phyloP scores from a whole-genome alignment of 2,113 vertebrate genomes.

The Actenoides hombroni region DNA sequence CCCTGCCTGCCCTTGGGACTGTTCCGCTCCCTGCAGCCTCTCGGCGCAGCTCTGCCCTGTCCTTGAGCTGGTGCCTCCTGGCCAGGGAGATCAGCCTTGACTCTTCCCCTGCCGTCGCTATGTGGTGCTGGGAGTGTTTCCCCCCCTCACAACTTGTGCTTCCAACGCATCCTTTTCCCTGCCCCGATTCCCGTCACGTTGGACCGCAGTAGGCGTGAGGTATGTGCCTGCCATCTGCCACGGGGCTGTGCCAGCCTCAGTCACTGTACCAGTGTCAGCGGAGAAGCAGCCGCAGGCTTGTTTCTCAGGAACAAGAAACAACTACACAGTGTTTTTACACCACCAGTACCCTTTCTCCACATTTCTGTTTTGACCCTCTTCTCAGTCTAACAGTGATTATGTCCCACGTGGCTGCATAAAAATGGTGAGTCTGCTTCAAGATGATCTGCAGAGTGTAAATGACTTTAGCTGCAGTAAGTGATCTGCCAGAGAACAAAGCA shows the following conservation, averaged over 20 bases:
- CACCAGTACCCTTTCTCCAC: not conserved
- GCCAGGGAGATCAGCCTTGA: not conserved
- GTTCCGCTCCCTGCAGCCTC: not conserved
- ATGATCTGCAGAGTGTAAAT: not conserved
- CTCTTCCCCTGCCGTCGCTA: not conserved
- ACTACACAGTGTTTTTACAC: not conserved
- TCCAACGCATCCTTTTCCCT: not conserved
- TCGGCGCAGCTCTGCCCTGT: rapidly evolving
- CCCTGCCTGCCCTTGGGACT: not conserved
- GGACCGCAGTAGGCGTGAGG: not conserved
- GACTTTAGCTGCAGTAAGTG: not conserved
- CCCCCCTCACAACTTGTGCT: not conserved
- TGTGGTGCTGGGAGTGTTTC: not conserved
- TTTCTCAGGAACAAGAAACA: slow-evolving; percentile 27
- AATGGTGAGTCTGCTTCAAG: not conserved
- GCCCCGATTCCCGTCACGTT: not conserved
- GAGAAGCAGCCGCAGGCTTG: not conserved
- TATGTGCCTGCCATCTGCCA: slow-evolving; percentile 34
- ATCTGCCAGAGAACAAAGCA: slow-evolving; percentile 35
- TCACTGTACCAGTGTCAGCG: not conserved
- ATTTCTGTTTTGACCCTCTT: slow-evolving; percentile 28
- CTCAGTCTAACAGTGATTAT: not conserved
- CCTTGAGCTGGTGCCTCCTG: not conserved
- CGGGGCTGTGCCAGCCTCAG: not conserved
- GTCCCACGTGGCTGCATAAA: slow-evolving; percentile 10